Percentiles rank a stretch among this genome's conserved stretches.
phyloP scores from a whole-genome alignment of 2,113 vertebrate species.

The Tragelaphus buxtoni region DNA sequence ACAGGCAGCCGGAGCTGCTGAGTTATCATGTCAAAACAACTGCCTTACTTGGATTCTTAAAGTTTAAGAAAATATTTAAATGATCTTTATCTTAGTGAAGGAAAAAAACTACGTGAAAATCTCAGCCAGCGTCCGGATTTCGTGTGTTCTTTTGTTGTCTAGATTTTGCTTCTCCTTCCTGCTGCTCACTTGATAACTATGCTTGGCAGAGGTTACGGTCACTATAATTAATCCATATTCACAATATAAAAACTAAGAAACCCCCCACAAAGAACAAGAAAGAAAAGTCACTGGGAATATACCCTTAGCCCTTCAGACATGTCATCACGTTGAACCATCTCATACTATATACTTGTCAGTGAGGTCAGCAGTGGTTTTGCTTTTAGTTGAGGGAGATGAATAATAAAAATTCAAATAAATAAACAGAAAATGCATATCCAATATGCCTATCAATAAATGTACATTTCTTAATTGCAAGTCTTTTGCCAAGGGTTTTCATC shows the following conservation, averaged over 20 bases:
- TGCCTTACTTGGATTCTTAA: background rate
- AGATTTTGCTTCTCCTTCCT: background rate
- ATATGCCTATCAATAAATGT: fast-evolving
- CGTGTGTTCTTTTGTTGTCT: background rate
- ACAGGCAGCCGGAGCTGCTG: no score
- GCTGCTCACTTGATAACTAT: background rate
- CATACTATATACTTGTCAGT: background rate
- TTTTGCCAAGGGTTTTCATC: background rate
- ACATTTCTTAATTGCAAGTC: background rate
- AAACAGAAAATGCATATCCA: background rate
- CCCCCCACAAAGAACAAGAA: background rate
- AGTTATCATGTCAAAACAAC: background rate
- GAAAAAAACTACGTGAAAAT: background rate
- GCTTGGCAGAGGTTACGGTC: background rate
- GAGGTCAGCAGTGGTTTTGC: background rate
- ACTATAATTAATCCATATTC: background rate
- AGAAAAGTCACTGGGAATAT: background rate
- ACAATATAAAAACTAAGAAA: background rate
- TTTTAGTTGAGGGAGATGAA: background rate
- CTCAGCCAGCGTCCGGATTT: background rate
- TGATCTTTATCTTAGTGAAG: background rate
- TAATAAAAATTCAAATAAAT: background rate
- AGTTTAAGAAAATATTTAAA: background rate
- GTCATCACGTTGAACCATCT: background rate
- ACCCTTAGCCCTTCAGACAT: background rate